These are phyloP conservation scores for Drosophila mimica DNA, from an alignment of 2,888 invertebrate species.

Conservation along the genomic window DNA sequence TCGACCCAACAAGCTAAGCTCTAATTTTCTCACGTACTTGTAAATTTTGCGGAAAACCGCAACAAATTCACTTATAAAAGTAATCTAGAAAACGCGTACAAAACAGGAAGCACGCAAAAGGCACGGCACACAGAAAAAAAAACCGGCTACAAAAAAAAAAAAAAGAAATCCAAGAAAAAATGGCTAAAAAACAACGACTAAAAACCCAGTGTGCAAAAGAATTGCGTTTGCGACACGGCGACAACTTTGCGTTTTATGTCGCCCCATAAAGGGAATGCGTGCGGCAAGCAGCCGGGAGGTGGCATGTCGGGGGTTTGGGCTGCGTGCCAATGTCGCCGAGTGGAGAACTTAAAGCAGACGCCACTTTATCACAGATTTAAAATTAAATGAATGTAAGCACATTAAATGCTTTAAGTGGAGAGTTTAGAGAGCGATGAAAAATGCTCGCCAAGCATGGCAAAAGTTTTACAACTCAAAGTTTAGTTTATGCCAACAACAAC, in stretches of 20 bases:
- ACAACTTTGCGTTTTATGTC: constrained; percentile 72
- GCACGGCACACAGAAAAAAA: constrained; percentile 21
- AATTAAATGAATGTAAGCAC: constrained; percentile 77
- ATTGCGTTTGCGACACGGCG: constrained; percentile 75
- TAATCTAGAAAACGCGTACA: constrained; percentile 78
- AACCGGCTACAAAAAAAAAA: constrained; percentile 19
- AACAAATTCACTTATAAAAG: constrained; percentile 80
- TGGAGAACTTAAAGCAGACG: constrained; percentile 62
- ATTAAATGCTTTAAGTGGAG: constrained; percentile 71
- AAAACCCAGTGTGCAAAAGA: constrained; percentile 60
- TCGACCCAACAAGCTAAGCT: constrained; percentile 65
- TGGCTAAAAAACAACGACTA: constrained; percentile 42
- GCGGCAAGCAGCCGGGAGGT: not conserved
- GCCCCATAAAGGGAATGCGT: constrained; percentile 29
- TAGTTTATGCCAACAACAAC: constrained; percentile 59
- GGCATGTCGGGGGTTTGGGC: not conserved
- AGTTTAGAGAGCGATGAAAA: constrained; percentile 22
- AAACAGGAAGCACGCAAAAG: constrained; percentile 72
- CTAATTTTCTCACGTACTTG: constrained; percentile 81
- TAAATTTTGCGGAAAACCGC: constrained; percentile 80
- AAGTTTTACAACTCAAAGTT: constrained; percentile 58
- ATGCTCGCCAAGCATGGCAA: constrained; percentile 12
- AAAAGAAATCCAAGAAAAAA: constrained; percentile 14
- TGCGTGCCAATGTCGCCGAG: constrained; percentile 6
- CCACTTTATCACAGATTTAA: constrained; percentile 76